Conservation (phyloP, 2,797 vertebrate genomes). For the Rachycentron canadum region DNA sequence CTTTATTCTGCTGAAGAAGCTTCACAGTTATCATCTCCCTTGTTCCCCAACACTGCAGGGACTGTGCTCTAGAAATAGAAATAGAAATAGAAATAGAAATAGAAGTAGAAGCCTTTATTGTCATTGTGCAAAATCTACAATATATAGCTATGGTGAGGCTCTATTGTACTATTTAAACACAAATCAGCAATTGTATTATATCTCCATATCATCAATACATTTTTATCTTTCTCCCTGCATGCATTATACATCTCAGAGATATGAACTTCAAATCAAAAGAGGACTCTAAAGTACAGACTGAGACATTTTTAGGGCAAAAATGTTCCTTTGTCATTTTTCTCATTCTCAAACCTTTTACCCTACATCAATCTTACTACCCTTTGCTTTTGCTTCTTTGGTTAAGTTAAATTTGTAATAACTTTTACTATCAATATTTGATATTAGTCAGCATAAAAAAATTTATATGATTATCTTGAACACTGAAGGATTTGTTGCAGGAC, state of each 20-base stretch:
- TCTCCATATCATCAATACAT: neutral
- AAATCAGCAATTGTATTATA: neutral
- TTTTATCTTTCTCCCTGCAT: neutral
- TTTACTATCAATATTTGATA: neutral
- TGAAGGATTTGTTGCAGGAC: neutral
- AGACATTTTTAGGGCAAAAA: neutral
- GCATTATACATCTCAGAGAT: no score
- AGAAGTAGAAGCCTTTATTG: no score
- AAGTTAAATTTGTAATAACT: neutral
- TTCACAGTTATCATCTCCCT: conserved; percentile 14
- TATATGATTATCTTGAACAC: neutral
- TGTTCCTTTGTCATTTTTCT: neutral
- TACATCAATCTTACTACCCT: no score
- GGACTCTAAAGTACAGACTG: neutral
- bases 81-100: no score
- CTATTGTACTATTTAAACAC: neutral
- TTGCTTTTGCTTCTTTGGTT: neutral
- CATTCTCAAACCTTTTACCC: neutral
- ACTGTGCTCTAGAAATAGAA: conserved; percentile 3
- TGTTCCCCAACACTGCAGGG: neutral
- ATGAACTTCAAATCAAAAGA: no score
- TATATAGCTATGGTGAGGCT: neutral
- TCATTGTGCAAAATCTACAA: no score
- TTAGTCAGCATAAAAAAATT: neutral
- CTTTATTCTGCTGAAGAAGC: neutral